phyloP scores from a whole-genome alignment of 30 jellyfish, hydroid and myxozoan genomes.

The Aurelia coerulea region DNA sequence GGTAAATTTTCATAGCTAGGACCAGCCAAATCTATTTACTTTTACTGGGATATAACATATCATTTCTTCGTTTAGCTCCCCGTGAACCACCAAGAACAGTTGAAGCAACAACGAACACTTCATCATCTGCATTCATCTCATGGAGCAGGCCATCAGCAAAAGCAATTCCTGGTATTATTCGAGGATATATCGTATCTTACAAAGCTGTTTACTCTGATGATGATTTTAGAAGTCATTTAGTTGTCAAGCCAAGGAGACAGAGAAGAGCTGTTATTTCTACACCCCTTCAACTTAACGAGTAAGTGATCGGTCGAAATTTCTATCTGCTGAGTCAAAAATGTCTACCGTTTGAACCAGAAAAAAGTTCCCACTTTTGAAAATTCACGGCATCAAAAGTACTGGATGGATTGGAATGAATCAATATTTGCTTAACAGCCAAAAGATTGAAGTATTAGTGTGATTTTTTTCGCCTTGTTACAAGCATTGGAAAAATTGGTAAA shows the following conservation, averaged over 20 bases:
- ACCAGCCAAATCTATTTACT: too few species aligned
- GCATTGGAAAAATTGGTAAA: too few species aligned
- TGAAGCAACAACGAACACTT: not conserved
- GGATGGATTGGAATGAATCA: too few species aligned
- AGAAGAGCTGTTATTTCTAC: constrained; percentile 27
- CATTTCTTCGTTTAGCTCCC: constrained; percentile 8
- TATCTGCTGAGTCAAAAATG: not conserved
- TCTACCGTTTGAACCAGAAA: too few species aligned
- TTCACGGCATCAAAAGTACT: too few species aligned
- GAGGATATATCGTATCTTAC: constrained; percentile 22
- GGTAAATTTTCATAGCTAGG: too few species aligned
- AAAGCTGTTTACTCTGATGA: constrained; percentile 17
- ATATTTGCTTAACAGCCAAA: too few species aligned
- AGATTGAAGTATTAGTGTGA: too few species aligned
- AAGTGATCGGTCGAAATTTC: not conserved
- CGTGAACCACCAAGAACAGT: constrained; percentile 12
- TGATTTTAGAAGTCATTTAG: constrained; percentile 19
- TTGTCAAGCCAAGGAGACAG: constrained; percentile 12
- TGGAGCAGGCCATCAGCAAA: constrained; percentile 29
- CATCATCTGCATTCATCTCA: constrained; percentile 15
- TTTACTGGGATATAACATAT: too few species aligned
- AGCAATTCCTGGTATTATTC: constrained; percentile 21
- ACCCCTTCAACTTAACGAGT: constrained; percentile 15
- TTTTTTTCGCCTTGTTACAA: too few species aligned
- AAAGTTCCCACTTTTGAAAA: too few species aligned